Conservation (phyloP, 2,797 vertebrate species). For the Dallia pectoralis region DNA sequence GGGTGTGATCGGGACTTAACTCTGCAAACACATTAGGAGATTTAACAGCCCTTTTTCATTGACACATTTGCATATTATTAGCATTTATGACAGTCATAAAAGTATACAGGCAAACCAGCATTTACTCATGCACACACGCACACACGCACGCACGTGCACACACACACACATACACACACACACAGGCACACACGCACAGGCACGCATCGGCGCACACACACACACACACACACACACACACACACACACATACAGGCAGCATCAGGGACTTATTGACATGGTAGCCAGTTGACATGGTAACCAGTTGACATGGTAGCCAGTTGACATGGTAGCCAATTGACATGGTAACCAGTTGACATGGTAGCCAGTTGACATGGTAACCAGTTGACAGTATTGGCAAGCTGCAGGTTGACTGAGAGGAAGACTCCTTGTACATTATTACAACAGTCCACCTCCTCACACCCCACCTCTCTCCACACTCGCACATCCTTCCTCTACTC, state of each 20-base stretch:
- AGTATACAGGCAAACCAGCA: not conserved
- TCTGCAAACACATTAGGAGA: too few species aligned
- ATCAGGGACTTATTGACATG: conserved; percentile 11
- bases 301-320: conserved; percentile 18
- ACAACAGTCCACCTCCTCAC: not conserved
- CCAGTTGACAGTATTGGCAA: not conserved
- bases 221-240: not conserved
- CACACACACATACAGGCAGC: not conserved
- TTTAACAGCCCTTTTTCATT: not conserved
- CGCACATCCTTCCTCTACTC: not conserved
- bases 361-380: conserved; percentile 11
- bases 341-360: too few species aligned
- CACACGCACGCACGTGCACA: conserved; percentile 11
- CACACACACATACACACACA: conserved; percentile 8
- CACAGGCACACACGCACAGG: conserved; percentile 6
- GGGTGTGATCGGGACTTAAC: not conserved
- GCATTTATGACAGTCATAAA: conserved; percentile 1
- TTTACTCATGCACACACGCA: not conserved
- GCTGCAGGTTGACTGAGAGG: not conserved
- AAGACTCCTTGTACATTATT: conserved; percentile 7
- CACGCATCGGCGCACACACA: not conserved
- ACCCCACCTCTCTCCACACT: too few species aligned
- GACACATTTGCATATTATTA: not conserved
- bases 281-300: conserved; percentile 18
- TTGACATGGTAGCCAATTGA: too few species aligned